phyloP scores from a whole-genome alignment of 2,797 vertebrate genomes.

The Acanthiza pusilla region DNA sequence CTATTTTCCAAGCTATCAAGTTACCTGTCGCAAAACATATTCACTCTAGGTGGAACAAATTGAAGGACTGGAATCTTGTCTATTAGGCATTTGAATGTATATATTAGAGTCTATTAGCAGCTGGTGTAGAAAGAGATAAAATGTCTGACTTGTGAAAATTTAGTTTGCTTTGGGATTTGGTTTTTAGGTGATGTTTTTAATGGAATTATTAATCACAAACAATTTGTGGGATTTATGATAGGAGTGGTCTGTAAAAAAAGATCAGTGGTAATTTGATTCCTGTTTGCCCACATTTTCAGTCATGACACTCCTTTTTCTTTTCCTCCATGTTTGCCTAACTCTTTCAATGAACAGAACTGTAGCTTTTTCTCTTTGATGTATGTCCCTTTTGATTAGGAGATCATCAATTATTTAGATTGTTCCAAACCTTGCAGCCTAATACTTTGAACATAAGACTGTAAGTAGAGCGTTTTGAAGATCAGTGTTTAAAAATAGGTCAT shows the following conservation, averaged over 20 bases:
- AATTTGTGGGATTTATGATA: slow-evolving; percentile 5
- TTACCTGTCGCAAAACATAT: not conserved
- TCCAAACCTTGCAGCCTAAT: slow-evolving; percentile 57
- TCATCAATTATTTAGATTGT: slow-evolving; percentile 71
- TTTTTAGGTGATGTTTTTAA: not conserved
- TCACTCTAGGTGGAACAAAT: not conserved
- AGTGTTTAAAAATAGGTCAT: slow-evolving; percentile 68
- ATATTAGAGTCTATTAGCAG: not conserved
- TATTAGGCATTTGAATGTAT: not conserved
- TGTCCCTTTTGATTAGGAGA: slow-evolving; percentile 64
- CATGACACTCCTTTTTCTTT: not conserved
- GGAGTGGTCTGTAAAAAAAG: not conserved
- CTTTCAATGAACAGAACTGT: slow-evolving; percentile 49
- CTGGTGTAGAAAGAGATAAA: not conserved
- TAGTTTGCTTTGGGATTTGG: not conserved
- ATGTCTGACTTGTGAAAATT: not conserved
- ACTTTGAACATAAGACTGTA: slow-evolving; percentile 62
- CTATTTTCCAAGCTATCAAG: not conserved
- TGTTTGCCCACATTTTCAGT: not conserved
- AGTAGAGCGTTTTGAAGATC: slow-evolving; percentile 67
- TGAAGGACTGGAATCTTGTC: not conserved
- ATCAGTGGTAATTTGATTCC: not conserved
- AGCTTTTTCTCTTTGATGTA: slow-evolving; percentile 60
- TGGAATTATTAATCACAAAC: slow-evolving; percentile 11
- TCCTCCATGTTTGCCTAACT: slow-evolving; percentile 8